Evolutionary conservation across 2,888 invertebrate genomes (phyloP), one percentile per base, ranked within the genome.

Genomic region (Sarcophaga carnaria): DNA sequence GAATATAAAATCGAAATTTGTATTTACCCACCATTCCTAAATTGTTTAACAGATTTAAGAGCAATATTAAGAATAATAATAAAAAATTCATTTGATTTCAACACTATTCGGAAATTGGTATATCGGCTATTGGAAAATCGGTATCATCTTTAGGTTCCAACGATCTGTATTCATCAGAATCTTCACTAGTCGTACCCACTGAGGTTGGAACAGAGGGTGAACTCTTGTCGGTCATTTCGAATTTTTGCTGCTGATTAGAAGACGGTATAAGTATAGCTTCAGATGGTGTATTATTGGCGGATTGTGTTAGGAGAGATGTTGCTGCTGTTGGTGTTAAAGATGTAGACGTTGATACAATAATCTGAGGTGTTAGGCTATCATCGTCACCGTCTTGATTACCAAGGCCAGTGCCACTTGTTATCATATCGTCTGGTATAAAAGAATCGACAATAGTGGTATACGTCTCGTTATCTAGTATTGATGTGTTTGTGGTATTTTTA

Each of bases 141-240:
- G 89, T 89, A 78, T 93, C 93, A 77, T 93, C 93, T 90, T 92
- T 93, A 86, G 91, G 91, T 89, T 93, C 94, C 86, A 93, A 91
- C 71, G 93, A 93, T 74, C 94, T 92, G 91, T 93, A 93, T 88
- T 93, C 93, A 90, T 94, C 93, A 5, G 93, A 93, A 90, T 93
- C 94, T 84, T 92, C 92, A 82, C 91, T 91, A 63, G 90, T 84
- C 71, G 90, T 88, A 80, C 89, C 91, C 88, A 89, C 78, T 8
- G 89, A 89, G 80, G 89, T 88, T 82, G 91, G 90, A 86, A 89
- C 83, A 47, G 90, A 76, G 54, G 86, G 87, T 78, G 89, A 90
- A 85, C 87, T 79, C 60, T 76, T 84, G 12, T 84, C 87, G 47
- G 12, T 78, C 76, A 75, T 64, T 76, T 87, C 82, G 12, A 54